Percentiles rank a stretch among this genome's conserved stretches.
These are phyloP conservation scores for Frankliniella intonsa DNA, from an alignment of 2,888 invertebrate species.

Conservation along the genomic window DNA sequence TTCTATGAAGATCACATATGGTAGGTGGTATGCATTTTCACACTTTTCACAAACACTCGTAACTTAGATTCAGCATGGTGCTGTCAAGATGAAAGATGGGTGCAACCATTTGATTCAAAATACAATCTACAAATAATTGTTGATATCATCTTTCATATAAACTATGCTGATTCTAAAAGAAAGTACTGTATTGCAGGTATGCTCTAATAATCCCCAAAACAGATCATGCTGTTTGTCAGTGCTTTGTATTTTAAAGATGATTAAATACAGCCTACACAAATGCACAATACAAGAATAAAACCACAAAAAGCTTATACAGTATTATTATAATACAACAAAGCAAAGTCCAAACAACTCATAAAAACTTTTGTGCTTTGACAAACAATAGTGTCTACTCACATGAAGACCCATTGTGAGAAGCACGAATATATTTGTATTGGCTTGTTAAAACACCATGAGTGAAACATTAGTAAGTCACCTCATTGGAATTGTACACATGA, in stretches of 20 bases:
- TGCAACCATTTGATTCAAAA: not conserved
- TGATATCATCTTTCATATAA: no score
- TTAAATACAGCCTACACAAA: constrained; percentile 7
- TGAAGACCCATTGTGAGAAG: not conserved
- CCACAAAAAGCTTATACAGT: constrained; percentile 2
- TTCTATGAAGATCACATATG: no score
- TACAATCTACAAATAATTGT: no score
- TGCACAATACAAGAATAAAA: constrained; percentile 23
- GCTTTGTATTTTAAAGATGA: not conserved
- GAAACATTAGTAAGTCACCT: not conserved
- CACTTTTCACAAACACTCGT: no score
- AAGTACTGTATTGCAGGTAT: no score
- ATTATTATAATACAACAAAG: constrained; percentile 4
- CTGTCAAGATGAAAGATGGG: no score
- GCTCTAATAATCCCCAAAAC: not conserved
- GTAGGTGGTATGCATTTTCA: no score
- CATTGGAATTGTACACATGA: constrained; percentile 17
- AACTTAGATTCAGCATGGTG: no score
- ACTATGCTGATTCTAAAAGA: no score
- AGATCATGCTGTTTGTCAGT: not conserved
- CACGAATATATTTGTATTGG: not conserved
- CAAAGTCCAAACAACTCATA: not conserved
- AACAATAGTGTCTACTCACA: constrained; percentile 9
- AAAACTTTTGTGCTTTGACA: constrained; percentile 20
- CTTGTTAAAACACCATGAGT: not conserved